Evolutionary conservation across 30 jellyfish, hydroid and myxozoan genomes (phyloP), one percentile per base, ranked within the genome.

Genomic region (Pelagia noctiluca): DNA sequence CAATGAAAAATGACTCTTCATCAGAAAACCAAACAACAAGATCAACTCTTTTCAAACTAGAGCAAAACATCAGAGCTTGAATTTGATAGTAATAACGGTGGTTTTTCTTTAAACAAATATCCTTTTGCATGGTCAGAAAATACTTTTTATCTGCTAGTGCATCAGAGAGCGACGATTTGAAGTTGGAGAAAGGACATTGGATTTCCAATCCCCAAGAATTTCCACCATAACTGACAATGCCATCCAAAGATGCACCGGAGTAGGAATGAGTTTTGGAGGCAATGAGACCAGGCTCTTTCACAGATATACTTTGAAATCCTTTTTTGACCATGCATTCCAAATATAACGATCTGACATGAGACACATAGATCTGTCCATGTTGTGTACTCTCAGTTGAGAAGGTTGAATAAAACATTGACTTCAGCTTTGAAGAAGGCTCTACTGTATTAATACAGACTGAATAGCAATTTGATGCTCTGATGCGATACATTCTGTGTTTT

Each of bases 211-310:
- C 62, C 77, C 77, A 64, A 16, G 77, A 64, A 33, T 64, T 34
- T 34, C 30, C 77, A 1, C 50, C 19, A 33, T 25, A 29, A 24
- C 50, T 18, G 30, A 64, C 77, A 64, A 64, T 64, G 19, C 46
- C 77, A 64, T 64, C 77, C 64, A 64, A 64, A 64, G 77, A 64
- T 33, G 77, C 77, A 64, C 50, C 77, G 1, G 30, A 48, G 77
- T 18, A 61, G 30, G 50, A 33, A 64, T 2, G 77, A 29, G 64
- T 25, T 29, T 48, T 34, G 32, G 46, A 64, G 21, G 30, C 32
- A 25, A 64, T 64, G 49, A 64, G 77, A 33, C 77, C 77, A 18
- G 77, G 77, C 32, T 64, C 77, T 22, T 64, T 48, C 24, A 64
- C 30, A 64, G 24, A 34, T 25, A 34, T 25, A 25, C 21, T 34